phyloP scores from a whole-genome alignment of 23 tunicate species.

The Ascidia mentula region DNA sequence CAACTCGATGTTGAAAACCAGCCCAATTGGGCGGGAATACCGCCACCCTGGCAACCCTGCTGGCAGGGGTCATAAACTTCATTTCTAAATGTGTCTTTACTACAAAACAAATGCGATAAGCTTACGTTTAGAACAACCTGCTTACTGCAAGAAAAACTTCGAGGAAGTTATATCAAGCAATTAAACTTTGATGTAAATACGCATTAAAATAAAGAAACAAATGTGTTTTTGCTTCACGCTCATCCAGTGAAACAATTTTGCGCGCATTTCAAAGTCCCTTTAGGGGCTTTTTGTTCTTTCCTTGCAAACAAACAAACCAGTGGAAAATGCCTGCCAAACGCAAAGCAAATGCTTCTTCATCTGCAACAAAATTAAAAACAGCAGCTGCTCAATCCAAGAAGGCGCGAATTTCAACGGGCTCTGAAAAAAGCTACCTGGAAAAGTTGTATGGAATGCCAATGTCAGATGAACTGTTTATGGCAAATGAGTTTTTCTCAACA shows the following conservation, averaged over 20 bases:
- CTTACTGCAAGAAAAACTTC: no score
- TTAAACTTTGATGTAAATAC: no score
- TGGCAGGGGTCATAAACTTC: no score
- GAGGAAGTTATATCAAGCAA: no score
- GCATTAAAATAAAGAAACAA: no score
- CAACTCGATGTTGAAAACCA: no score
- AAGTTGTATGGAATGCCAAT: slow-evolving; percentile 12
- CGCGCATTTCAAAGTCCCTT: background rate
- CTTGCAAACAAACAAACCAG: background rate
- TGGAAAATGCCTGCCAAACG: background rate
- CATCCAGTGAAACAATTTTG: background rate
- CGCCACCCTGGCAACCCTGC: no score
- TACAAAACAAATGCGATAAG: no score
- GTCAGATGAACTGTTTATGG: background rate
- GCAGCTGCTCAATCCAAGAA: background rate
- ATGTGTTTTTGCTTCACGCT: no score
- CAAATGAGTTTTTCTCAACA: background rate
- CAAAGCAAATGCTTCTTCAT: background rate
- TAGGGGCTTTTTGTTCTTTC: background rate
- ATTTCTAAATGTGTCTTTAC: no score
- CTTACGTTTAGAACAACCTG: no score
- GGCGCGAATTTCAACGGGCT: background rate
- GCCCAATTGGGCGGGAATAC: no score
- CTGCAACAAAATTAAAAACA: background rate
- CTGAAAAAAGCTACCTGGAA: background rate